phyloP scores from a whole-genome alignment of 2,797 vertebrate genomes.

The Urophycis tenuis region DNA sequence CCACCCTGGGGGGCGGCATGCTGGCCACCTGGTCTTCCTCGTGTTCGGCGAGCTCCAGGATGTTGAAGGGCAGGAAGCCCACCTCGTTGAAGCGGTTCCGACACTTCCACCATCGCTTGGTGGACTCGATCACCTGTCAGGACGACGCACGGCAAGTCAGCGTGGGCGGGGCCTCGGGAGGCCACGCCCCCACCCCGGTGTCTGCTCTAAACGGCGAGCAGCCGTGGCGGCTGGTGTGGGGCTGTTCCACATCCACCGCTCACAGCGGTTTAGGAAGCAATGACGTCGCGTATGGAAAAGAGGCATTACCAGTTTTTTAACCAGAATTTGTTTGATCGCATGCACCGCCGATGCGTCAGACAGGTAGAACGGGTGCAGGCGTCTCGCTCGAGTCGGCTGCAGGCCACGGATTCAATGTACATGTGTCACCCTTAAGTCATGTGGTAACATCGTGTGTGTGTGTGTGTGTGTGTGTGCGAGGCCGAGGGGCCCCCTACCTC shows the following conservation, averaged over 20 bases:
- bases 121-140: slow-evolving; percentile 79
- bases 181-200: not conserved
- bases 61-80: slow-evolving; percentile 86
- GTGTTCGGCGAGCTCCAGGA: slow-evolving; percentile 72
- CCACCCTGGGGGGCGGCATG: slow-evolving; percentile 49
- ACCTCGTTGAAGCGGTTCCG: slow-evolving; percentile 75
- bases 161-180: too few relatives aligned
- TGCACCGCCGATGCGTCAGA: too few relatives aligned
- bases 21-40: slow-evolving; percentile 41
- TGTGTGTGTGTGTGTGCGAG: not conserved
- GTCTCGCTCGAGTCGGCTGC: too few relatives aligned
- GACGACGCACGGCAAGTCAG: not conserved
- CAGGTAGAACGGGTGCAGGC: too few relatives aligned
- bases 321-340: too few relatives aligned
- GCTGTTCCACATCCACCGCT: too few relatives aligned
- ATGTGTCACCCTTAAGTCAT: too few relatives aligned
- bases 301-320: not conserved
- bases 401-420: too few relatives aligned
- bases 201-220: not conserved
- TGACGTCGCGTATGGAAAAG: too few relatives aligned
- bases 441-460: not conserved
- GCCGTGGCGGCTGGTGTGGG: too few relatives aligned
- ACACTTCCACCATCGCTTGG: slow-evolving; percentile 90
- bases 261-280: too few relatives aligned
- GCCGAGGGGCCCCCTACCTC: slow-evolving; percentile 62